phyloP scores from a whole-genome alignment of 2,113 vertebrate species.

The Thinocorus orbignyianus region DNA sequence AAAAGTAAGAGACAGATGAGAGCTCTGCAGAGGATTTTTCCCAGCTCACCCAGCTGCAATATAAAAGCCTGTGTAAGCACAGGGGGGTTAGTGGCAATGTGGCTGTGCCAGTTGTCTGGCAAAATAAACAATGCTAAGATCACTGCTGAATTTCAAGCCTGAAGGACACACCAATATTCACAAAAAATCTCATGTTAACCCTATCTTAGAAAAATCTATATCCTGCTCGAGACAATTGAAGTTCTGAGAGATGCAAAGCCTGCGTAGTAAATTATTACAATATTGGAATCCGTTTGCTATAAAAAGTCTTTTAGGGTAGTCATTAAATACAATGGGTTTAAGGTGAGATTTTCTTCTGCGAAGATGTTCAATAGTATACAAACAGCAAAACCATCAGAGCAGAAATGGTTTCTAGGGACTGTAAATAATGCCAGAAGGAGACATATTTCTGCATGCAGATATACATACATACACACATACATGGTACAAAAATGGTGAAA shows the following conservation, averaged over 20 bases:
- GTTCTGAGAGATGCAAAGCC: neutral
- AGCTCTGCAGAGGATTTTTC: neutral
- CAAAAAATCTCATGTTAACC: neutral
- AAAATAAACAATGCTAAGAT: neutral
- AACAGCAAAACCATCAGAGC: neutral
- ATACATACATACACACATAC: neutral
- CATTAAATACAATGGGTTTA: neutral
- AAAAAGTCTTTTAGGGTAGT: neutral
- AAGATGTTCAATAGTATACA: neutral
- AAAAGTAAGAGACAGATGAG: neutral
- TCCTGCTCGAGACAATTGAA: neutral
- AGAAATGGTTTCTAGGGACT: neutral
- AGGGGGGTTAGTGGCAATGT: neutral
- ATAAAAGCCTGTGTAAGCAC: neutral
- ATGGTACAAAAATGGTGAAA: neutral
- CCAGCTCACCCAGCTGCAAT: neutral
- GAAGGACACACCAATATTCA: neutral
- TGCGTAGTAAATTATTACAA: neutral
- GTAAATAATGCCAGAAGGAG: neutral
- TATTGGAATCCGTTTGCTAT: neutral
- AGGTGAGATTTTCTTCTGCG: neutral
- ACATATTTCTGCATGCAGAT: neutral
- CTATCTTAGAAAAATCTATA: neutral
- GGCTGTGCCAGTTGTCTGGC: neutral
- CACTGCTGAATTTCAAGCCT: neutral